Evolutionary conservation across 1,140 invertebrate genomes (phyloP).

Genomic region (Laupala kohalensis): DNA sequence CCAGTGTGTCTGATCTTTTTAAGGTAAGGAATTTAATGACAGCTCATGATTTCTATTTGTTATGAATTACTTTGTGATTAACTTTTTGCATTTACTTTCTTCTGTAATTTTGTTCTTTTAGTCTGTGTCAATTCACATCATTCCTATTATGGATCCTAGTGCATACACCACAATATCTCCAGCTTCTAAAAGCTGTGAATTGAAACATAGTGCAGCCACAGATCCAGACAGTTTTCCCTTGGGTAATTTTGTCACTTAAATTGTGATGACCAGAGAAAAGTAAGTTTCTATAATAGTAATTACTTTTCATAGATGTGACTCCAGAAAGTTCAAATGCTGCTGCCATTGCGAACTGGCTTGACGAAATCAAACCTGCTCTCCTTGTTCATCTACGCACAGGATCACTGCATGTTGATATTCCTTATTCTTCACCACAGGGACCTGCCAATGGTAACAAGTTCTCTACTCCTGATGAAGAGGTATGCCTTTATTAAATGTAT

Average conservation of each 20-base stretch:
- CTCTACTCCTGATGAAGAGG: conserved; percentile 13
- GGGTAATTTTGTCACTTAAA: too few species aligned
- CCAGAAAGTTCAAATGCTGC: conserved; percentile 15
- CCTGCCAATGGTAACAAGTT: not conserved
- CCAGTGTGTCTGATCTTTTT: not conserved
- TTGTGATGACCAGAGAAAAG: too few species aligned
- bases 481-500: too few species aligned
- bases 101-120: too few species aligned
- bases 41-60: too few species aligned
- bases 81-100: too few species aligned
- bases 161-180: not conserved
- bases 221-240: too few species aligned
- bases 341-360: conserved; percentile 26
- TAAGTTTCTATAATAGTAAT: too few species aligned
- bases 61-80: too few species aligned
- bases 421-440: conserved; percentile 19
- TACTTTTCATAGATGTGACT: too few species aligned
- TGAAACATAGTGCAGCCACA: too few species aligned
- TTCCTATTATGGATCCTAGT: not conserved
- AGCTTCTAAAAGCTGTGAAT: not conserved
- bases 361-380: conserved; percentile 25
- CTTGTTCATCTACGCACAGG: conserved; percentile 29
- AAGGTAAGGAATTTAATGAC: too few species aligned
- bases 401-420: conserved; percentile 28
- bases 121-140: not conserved